Conservation (phyloP, 2,797 vertebrate species). For the Picus viridis region DNA sequence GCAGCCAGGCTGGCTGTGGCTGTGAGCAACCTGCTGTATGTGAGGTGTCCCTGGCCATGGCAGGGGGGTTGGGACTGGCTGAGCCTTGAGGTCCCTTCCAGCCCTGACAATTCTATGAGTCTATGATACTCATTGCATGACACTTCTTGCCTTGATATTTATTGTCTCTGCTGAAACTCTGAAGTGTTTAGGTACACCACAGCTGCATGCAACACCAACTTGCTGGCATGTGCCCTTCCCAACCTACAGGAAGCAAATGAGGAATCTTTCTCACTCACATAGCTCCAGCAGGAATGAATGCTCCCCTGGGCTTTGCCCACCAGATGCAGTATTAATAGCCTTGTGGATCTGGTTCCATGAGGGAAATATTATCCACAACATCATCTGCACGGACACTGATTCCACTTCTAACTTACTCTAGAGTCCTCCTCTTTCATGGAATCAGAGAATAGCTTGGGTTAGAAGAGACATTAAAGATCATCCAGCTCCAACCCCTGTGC, state of each 20-base stretch:
- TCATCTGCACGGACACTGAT: background rate
- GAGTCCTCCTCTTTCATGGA: background rate
- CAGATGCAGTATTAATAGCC: background rate
- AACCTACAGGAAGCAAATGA: background rate
- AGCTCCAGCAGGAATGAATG: background rate
- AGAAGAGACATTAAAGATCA: no score
- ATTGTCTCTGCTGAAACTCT: background rate
- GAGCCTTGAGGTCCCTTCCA: no score
- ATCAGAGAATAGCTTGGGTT: no score
- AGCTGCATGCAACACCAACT: background rate
- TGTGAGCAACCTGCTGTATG: no score
- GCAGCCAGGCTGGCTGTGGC: no score
- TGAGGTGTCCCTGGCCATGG: no score
- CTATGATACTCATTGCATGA: background rate
- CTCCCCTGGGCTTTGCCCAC: background rate
- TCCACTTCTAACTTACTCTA: background rate
- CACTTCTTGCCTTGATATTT: background rate
- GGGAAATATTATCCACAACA: background rate
- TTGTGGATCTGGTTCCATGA: background rate
- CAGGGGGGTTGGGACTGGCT: no score
- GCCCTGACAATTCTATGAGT: background rate
- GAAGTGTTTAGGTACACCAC: background rate
- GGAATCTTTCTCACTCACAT: background rate
- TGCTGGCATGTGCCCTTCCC: background rate
- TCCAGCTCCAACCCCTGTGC: no score